These are phyloP conservation scores for Lindbergichthys nudifrons DNA, from an alignment of 2,797 vertebrate genomes.

Conservation along the genomic window DNA sequence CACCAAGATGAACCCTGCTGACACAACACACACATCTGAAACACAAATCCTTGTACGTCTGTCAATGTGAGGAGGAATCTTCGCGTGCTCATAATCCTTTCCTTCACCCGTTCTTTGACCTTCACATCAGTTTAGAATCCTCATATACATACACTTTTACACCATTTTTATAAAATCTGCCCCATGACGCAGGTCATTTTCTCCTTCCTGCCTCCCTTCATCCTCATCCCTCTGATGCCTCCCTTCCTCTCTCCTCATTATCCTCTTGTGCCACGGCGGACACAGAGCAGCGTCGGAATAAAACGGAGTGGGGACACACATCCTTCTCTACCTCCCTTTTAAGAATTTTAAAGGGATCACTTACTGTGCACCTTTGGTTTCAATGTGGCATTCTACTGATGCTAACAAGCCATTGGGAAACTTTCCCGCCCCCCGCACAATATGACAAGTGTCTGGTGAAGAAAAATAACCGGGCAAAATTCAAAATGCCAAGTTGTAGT, in stretches of 20 bases:
- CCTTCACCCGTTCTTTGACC: slow-evolving; percentile 4
- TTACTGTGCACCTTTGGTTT: slow-evolving; percentile 62
- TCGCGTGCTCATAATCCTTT: neutral
- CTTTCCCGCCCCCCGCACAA: slow-evolving; percentile 21
- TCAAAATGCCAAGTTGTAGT: slow-evolving; percentile 76
- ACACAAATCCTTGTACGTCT: slow-evolving; percentile 2
- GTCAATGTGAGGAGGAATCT: slow-evolving; percentile 14
- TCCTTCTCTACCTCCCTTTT: slow-evolving; percentile 23
- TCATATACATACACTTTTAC: neutral
- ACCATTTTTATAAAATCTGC: slow-evolving; percentile 10
- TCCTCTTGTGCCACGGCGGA: slow-evolving; percentile 46
- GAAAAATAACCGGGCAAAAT: slow-evolving; percentile 69
- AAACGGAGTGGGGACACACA: slow-evolving; percentile 34
- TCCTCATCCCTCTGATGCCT: slow-evolving; percentile 17
- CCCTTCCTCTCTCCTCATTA: slow-evolving; percentile 67
- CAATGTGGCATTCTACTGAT: slow-evolving; percentile 55
- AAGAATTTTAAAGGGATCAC: slow-evolving; percentile 55
- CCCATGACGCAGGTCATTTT: slow-evolving; percentile 4
- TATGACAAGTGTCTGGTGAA: slow-evolving; percentile 67
- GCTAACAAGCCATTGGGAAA: slow-evolving; percentile 74
- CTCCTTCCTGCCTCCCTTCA: slow-evolving; percentile 8
- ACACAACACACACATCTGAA: neutral
- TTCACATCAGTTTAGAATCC: slow-evolving; percentile 12
- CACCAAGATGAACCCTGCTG: neutral
- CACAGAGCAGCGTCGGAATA: slow-evolving; percentile 12